Evolutionary conservation across 2,888 invertebrate species (phyloP), one percentile per base, ranked within the genome.

Genomic region (Clivina fossor): DNA sequence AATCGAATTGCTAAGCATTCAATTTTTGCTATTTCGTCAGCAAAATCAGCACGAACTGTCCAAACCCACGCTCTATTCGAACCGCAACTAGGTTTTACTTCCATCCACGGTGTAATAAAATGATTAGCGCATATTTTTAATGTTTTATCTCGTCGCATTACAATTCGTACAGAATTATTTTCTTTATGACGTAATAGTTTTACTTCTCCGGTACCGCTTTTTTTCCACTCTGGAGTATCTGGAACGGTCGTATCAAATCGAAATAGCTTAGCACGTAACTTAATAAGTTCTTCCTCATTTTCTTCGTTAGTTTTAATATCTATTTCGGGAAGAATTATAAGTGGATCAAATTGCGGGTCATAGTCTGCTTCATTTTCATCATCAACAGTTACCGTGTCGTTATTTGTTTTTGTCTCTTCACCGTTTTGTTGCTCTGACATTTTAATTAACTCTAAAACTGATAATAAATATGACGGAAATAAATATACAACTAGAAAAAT

Each of bases 81-180:
- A 1, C 86, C 86, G 65, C 83, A 83, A 69, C 87, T 89, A 0
- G 88, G 85, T 69, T 87, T 88, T 72, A 91, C 78, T 64, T 88
- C 83, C 79, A 91, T 89, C 72, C 83, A 84, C 0, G 88, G 87
- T 4, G 87, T 87, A 49, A 91, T 81, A 66, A 85, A 87, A 72
- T 93, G 93, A 74, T 93, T 93, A 2, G 91, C 91, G 71, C 92
- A 92, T 11, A 93, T 84, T 75, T 92, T 92, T 5, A 87, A 75
- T 0, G 89, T 89, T 67, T 88, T 89, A 64, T 93, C 92, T 65
- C 92, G 78, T 61, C 92, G 77, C 92, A 92, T 87, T 4, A 93
- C 83, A 7, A 92, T 80, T 65, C 88, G 73, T 0, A 85, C 84
- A 35, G 82, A 82, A 63, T 85, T 80, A 68, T 84, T 86, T 13